Conservation (phyloP, 1,140 invertebrate species). For the Phortica variegata region DNA sequence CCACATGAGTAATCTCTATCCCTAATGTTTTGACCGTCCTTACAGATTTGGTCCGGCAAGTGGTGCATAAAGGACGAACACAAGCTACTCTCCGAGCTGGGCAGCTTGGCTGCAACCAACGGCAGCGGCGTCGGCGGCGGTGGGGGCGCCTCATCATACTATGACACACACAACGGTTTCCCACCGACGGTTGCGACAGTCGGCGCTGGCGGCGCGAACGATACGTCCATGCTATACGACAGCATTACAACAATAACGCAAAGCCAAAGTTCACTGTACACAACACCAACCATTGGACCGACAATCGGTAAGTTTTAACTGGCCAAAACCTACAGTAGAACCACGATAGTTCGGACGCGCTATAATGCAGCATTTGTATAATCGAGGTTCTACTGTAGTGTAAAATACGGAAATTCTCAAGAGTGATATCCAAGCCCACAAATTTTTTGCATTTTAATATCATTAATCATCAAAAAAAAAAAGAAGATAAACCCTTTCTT, state of each 20-base stretch:
- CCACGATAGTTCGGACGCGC: no score
- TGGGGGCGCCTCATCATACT: conserved; percentile 59
- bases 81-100: conserved; percentile 78
- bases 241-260: conserved; percentile 75
- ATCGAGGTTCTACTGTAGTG: no score
- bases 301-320: conserved; percentile 71
- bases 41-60: conserved; percentile 80
- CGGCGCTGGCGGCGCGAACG: conserved; percentile 34
- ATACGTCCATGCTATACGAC: conserved; percentile 64
- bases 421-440: no score
- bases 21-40: neutral
- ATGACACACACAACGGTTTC: conserved; percentile 65
- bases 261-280: conserved; percentile 72
- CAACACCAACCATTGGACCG: conserved; percentile 68
- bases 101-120: conserved; percentile 59
- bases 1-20: neutral
- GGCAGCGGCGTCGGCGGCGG: conserved; percentile 46
- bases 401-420: no score
- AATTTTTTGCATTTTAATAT: no score
- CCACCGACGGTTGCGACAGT: conserved; percentile 58
- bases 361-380: no score
- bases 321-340: no score
- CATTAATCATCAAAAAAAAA: no score
- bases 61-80: conserved; percentile 88
- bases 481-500: no score